Evolutionary conservation across 2,888 invertebrate species (phyloP), one percentile per base, ranked within the genome.

Genomic region (Agapostemon virescens): DNA sequence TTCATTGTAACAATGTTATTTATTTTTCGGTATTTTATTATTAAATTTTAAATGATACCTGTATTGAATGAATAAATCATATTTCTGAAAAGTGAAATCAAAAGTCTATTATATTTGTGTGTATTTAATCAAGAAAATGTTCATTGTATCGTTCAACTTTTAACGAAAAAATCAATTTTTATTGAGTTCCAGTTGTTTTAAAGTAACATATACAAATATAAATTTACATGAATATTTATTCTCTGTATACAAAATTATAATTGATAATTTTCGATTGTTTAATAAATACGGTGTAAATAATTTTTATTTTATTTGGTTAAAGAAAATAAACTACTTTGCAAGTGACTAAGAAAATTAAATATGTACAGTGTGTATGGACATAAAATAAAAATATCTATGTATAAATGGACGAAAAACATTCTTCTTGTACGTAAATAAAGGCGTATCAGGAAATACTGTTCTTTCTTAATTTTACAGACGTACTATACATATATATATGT

Each of bases 401-500:
- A 17, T 26, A 15, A 6, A 55, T 55, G n/a, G 11, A n/a, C 30
- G 17, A 49, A 42, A 71, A 68, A 26, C 49, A 45, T 58, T 69
- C 30, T 66, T 23, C 55, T 23, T 40, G 38, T 13, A 69, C 7
- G 26, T n/a, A 68, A 30, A 55, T 55, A 26, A 58, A 74, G 58
- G 45, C 26, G 55, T 40, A 66, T 58, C 15, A 49, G 33, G 68
- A 49, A 36, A 17, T 20, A 72, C 70, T 81, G 63, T 81, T 42
- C n/a, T 52, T 79, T 49, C 45, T 64, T 66, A 61, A 61, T 52
- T 20, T 61, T 63, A 74, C 4, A 36, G 74, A 52, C 64, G 45
- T 77, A 82, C 61, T 20, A 26, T 79, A 72, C 70, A 30, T 69
- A 69, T 66, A 23, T 20, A 26, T 79, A 72, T 70, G 23, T 69